These are phyloP conservation scores for Spea hammondii DNA, from an alignment of 2,797 vertebrate species.

Conservation along the genomic window DNA sequence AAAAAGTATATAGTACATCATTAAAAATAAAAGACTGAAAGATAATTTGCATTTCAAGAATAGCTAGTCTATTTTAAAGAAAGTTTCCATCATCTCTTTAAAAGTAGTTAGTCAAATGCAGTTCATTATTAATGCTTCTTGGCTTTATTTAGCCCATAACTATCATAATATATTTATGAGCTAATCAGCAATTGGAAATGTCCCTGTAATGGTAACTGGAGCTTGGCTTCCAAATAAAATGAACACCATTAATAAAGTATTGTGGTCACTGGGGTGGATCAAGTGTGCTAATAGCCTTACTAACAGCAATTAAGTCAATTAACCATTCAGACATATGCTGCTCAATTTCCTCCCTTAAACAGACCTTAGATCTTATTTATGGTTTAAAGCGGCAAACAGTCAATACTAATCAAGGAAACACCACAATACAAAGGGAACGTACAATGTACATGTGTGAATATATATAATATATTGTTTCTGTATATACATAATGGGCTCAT, in stretches of 20 bases:
- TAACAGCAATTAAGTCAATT: slow-evolving; percentile 81
- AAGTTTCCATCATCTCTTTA: slow-evolving; percentile 60
- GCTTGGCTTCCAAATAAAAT: slow-evolving; percentile 74
- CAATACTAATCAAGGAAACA: slow-evolving; percentile 50
- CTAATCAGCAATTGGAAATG: slow-evolving; percentile 78
- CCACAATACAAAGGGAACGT: slow-evolving; percentile 1
- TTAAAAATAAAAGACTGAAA: slow-evolving; percentile 65
- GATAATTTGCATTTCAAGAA: slow-evolving; percentile 67
- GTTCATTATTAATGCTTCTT: slow-evolving; percentile 69
- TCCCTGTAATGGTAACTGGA: slow-evolving; percentile 81
- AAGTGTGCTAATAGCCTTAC: slow-evolving; percentile 76
- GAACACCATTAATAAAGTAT: slow-evolving; percentile 68
- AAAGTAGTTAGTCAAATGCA: slow-evolving; percentile 58
- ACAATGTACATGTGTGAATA: not conserved
- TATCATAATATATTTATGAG: slow-evolving; percentile 79
- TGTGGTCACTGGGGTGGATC: slow-evolving; percentile 76
- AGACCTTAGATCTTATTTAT: slow-evolving; percentile 65
- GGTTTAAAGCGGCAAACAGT: slow-evolving; percentile 55
- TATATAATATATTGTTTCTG: too few species aligned
- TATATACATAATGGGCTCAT: too few species aligned
- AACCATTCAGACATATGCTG: slow-evolving; percentile 76
- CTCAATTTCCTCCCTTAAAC: slow-evolving; percentile 68
- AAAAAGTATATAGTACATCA: slow-evolving; percentile 55
- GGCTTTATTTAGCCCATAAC: slow-evolving; percentile 70
- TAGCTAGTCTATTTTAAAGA: slow-evolving; percentile 63